A percentile compares a stretch with the other conserved stretches of the same genome.
Conservation (phyloP, 1,140 invertebrate genomes). For the Listronotus oregonensis region DNA sequence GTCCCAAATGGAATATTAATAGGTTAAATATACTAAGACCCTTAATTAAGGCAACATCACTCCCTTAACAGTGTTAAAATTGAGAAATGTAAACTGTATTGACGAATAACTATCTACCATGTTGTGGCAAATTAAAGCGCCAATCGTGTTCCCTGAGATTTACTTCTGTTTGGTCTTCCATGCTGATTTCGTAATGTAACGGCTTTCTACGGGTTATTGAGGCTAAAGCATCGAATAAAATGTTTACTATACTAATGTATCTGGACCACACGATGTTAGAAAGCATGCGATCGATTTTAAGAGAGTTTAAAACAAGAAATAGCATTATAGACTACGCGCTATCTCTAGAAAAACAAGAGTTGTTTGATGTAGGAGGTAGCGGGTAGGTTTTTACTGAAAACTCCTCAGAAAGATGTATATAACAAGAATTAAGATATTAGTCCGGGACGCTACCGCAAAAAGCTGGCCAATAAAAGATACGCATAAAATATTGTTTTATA, state of each 20-base stretch:
- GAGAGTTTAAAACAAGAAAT: too few relatives aligned
- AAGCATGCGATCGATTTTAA: too few relatives aligned
- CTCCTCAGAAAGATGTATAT: too few relatives aligned
- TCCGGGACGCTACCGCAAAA: too few relatives aligned
- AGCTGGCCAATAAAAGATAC: too few relatives aligned
- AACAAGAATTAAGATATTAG: too few relatives aligned
- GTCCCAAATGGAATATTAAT: not conserved
- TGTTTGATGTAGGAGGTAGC: too few relatives aligned
- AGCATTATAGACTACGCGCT: too few relatives aligned
- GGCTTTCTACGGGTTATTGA: conserved; percentile 52
- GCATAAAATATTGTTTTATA: too few relatives aligned
- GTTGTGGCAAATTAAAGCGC: conserved; percentile 58
- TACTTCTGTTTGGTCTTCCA: conserved; percentile 61
- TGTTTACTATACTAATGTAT: conserved; percentile 6
- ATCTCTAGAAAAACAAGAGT: too few relatives aligned
- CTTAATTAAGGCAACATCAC: conserved; percentile 8
- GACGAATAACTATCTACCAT: conserved; percentile 51
- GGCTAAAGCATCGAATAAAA: conserved; percentile 42
- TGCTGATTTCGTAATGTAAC: conserved; percentile 60
- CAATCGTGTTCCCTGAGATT: conserved; percentile 62
- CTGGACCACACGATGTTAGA: not conserved
- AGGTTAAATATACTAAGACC: not conserved
- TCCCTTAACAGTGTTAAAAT: conserved; percentile 4
- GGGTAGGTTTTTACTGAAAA: too few relatives aligned
- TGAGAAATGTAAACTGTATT: conserved; percentile 2